Conservation (phyloP, 2,797 vertebrate genomes). For the Podarcis siculus region DNA sequence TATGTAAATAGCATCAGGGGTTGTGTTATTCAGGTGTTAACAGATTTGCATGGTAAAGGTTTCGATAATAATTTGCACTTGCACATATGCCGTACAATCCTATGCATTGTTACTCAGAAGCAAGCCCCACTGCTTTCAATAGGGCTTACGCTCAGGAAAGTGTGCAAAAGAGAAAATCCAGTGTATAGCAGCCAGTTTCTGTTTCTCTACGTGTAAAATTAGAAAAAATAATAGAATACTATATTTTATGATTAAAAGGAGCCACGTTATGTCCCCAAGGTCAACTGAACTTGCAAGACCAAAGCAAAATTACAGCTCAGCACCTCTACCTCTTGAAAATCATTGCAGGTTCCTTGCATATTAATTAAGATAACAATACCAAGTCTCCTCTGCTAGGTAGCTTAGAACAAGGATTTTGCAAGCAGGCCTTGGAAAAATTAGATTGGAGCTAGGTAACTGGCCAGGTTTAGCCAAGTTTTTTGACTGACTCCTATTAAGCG, state of each 20-base stretch:
- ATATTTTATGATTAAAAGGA: neutral
- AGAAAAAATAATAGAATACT: neutral
- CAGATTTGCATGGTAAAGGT: neutral
- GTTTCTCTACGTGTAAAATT: neutral
- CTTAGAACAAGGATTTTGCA: neutral
- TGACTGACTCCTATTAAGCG: neutral
- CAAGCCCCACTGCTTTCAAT: neutral
- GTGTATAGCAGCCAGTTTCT: neutral
- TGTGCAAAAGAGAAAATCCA: neutral
- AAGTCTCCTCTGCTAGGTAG: neutral
- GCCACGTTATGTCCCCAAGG: neutral
- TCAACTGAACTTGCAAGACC: neutral
- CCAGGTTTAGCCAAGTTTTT: neutral
- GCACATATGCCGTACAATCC: neutral
- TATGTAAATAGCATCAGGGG: constrained; percentile 32
- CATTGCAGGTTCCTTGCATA: neutral
- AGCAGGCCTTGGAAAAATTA: neutral
- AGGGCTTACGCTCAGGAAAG: neutral
- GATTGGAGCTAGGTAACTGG: neutral
- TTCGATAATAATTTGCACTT: neutral
- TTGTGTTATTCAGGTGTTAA: constrained; percentile 14
- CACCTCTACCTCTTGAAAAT: neutral
- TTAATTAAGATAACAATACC: neutral
- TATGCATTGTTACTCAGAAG: neutral
- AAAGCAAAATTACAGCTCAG: neutral